Base-by-base conservation (phyloP, 1,140 invertebrate genomes). In the Pogonus chalceus region DNA sequence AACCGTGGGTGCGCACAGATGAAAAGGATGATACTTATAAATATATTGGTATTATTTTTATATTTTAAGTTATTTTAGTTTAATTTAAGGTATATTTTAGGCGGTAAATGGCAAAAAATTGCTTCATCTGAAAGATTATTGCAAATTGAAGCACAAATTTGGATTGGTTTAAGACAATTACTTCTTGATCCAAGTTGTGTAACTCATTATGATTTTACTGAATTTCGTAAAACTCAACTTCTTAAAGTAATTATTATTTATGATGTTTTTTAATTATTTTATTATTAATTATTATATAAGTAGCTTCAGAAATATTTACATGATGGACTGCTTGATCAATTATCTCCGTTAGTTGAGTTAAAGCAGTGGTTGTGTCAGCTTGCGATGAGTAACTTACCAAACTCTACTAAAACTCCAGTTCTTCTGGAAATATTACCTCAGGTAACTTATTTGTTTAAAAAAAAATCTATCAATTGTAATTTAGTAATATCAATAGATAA, bases 321-420 rank as follows among this genome's bases (percentile, higher is more conserved):
- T 3, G 84, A 87, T 50, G 60, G 67, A 12, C 62, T 86, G 10
- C 54, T 91, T 26, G 87, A 90, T 64, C 87, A 90, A 71, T 69
- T 90, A 52, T 78, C 86, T 1, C 83, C 85, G 10, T 65, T 90
- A 2, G 73, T 79, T 7, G 85, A 89, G 39, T 68, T 91, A 2
- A 83, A 87, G 67, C 76, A 79, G 65, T 87, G 81, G 69, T 68
- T 90, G 21, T 76, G 75, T 58, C 73, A 76, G 56, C 53, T 79
- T 22, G 69, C 68, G 14, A 54, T 78, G 3, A 61, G 64, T 0
- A 60, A 64, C 12, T 58, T 69, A 57, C 58, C 58, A 14, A 59
- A 63, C 7, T 66, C 58, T 20, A 53, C 58, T 10, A 63, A 69
- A 57, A 72, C 62, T 56, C 68, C 67, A 26, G 58, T 78, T 50